Evolutionary conservation across 1,140 invertebrate species (phyloP).

Genomic region (Ptiloglossa arizonensis): DNA sequence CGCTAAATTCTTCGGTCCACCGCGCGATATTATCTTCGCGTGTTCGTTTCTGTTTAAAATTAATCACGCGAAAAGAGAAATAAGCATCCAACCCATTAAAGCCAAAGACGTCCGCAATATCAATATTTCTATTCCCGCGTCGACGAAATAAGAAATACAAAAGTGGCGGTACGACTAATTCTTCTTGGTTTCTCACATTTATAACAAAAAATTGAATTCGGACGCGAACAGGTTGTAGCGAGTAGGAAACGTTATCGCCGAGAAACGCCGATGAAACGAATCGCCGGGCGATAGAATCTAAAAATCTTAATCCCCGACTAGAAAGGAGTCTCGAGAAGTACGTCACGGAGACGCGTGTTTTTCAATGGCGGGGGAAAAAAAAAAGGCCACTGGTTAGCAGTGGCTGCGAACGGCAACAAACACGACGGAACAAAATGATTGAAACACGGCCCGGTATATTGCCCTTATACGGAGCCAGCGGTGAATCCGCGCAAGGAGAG

Average conservation of each 20-base stretch:
- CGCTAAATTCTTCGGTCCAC: too few relatives aligned
- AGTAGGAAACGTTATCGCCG: background rate
- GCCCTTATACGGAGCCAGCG: slow-evolving; percentile 71
- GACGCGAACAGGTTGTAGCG: too few relatives aligned
- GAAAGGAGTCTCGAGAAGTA: background rate
- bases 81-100: too few relatives aligned
- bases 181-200: too few relatives aligned
- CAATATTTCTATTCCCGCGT: too few relatives aligned
- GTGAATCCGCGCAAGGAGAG: slow-evolving; percentile 69
- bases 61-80: too few relatives aligned
- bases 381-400: background rate
- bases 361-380: background rate
- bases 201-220: too few relatives aligned
- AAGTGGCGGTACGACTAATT: too few relatives aligned
- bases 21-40: too few relatives aligned
- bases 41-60: too few relatives aligned
- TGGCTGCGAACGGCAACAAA: slow-evolving; percentile 27
- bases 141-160: too few relatives aligned
- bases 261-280: background rate
- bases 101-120: too few relatives aligned
- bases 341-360: background rate
- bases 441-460: slow-evolving; percentile 68
- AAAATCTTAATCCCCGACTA: background rate
- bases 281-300: background rate
- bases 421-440: slow-evolving; percentile 64